A percentile compares a stretch with the other conserved stretches of the same genome.
Evolutionary conservation across 2,888 invertebrate genomes (phyloP).

Genomic region (Hylaea fasciaria): DNA sequence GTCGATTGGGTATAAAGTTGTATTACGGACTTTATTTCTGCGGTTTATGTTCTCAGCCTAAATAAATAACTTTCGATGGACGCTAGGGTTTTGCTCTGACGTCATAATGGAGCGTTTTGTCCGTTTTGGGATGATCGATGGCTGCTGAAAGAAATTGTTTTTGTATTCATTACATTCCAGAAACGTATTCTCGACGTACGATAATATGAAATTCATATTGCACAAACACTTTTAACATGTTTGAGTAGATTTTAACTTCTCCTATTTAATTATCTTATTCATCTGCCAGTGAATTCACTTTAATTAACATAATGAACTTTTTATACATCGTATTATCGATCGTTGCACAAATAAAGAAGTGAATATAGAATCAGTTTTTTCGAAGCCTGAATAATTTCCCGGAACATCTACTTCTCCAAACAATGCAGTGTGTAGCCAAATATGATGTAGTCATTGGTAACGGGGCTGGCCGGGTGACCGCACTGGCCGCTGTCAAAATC

Average conservation of each 20-base stretch:
- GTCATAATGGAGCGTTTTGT: constrained; percentile 34
- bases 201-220: no score
- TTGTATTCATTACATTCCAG: constrained; percentile 21
- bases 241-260: no score
- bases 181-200: background rate
- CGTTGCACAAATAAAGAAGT: no score
- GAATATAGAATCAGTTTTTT: no score
- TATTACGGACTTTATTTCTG: constrained; percentile 47
- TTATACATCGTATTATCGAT: no score
- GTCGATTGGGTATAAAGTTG: constrained; percentile 59
- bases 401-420: background rate
- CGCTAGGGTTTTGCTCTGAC: constrained; percentile 30
- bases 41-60: constrained; percentile 40
- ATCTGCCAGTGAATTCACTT: no score
- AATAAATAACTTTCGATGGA: constrained; percentile 41
- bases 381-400: no score
- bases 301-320: no score
- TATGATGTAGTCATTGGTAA: constrained; percentile 47
- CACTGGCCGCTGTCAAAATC: constrained; percentile 73
- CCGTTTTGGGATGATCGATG: constrained; percentile 32
- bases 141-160: constrained; percentile 26
- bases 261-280: no score
- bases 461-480: constrained; percentile 59
- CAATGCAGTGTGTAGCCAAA: constrained; percentile 4
- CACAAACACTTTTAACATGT: no score